A percentile compares a stretch with the other conserved stretches of the same genome.
These are phyloP conservation scores for Rhamnusium bicolor DNA, from an alignment of 2,888 invertebrate species.

Conservation along the genomic window DNA sequence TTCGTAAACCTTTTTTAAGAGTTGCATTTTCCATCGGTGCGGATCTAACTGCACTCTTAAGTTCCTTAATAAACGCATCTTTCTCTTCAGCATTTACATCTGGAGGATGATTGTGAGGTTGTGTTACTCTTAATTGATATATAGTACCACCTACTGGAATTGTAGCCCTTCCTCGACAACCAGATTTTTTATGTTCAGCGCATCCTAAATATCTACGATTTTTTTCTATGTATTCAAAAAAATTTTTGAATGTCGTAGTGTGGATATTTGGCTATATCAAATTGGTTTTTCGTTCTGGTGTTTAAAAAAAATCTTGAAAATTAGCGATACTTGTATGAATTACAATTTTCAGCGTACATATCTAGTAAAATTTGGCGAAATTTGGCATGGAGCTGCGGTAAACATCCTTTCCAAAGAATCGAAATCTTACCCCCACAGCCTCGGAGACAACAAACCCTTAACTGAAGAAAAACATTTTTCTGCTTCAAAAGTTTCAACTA, in stretches of 20 bases:
- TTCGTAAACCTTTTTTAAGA: slow-evolving; percentile 64
- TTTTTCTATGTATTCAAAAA: background rate
- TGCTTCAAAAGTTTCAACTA: no score
- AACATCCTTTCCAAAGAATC: no score
- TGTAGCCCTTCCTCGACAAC: slow-evolving; percentile 64
- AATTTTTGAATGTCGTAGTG: background rate
- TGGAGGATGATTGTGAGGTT: slow-evolving; percentile 65
- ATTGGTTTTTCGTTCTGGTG: no score
- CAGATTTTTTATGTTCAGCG: slow-evolving; percentile 62
- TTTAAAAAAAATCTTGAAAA: no score
- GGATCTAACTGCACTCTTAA: slow-evolving; percentile 57
- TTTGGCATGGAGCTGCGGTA: no score
- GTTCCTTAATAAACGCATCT: slow-evolving; percentile 59
- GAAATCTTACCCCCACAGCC: no score
- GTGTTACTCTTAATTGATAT: slow-evolving; percentile 59
- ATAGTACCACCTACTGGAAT: slow-evolving; percentile 60
- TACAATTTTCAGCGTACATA: no score
- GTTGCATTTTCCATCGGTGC: slow-evolving; percentile 51
- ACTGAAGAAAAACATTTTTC: no score
- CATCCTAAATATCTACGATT: slow-evolving; percentile 63
- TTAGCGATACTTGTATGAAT: no score
- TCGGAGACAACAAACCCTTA: no score
- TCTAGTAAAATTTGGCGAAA: no score
- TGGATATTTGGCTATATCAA: slow-evolving; percentile 34
- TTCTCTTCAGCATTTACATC: slow-evolving; percentile 62